These are phyloP conservation scores for Ophthalmolycus amberensis DNA, from an alignment of 2,113 vertebrate species.

Conservation along the genomic window DNA sequence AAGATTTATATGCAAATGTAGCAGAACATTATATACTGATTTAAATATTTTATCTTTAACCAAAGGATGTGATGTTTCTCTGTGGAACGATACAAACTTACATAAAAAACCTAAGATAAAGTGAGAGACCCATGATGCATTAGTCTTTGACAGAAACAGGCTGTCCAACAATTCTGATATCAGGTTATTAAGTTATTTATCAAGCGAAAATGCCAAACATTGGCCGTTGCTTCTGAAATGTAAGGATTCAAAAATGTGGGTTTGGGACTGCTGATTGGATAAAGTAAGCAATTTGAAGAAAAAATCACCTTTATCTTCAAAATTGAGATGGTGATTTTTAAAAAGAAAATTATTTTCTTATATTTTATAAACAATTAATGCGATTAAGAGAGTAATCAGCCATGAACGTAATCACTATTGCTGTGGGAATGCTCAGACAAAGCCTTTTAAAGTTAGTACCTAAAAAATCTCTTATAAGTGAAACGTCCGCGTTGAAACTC, in stretches of 20 bases:
- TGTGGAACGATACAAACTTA: neutral
- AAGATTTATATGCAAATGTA: neutral
- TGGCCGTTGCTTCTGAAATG: neutral
- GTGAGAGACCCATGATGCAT: neutral
- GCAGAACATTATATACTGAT: neutral
- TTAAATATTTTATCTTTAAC: slow-evolving; percentile 1
- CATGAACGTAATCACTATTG: neutral
- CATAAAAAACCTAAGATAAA: neutral
- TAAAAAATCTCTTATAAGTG: neutral
- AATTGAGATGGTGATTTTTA: neutral
- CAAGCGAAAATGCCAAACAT: neutral
- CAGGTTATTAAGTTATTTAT: neutral
- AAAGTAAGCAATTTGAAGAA: neutral
- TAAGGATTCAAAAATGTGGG: neutral
- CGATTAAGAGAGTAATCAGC: neutral
- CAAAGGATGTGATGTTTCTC: neutral
- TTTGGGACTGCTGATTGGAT: neutral
- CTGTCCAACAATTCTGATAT: neutral
- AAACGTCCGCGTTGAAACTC: neutral
- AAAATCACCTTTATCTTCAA: neutral
- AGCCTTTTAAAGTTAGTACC: neutral
- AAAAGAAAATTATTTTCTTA: neutral
- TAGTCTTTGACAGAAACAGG: neutral
- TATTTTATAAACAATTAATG: neutral
- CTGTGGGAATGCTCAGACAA: neutral